Conservation (phyloP, 2,888 invertebrate genomes). For the Punctoribates punctum region DNA sequence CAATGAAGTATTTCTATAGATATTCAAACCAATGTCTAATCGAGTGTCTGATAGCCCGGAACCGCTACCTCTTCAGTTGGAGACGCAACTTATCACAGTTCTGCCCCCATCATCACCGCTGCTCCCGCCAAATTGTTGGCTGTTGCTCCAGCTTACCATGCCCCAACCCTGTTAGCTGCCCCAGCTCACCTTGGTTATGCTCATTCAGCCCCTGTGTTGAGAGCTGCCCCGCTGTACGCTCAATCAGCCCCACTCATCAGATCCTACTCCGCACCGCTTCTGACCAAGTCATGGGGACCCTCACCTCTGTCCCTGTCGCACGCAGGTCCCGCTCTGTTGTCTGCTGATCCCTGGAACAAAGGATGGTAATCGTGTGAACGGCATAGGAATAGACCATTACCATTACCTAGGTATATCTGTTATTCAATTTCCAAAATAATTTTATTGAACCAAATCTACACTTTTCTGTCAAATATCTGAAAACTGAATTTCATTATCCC, state of each 20-base stretch:
- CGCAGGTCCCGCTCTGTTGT: background rate
- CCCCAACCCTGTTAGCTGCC: background rate
- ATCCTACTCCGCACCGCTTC: slow-evolving; percentile 14
- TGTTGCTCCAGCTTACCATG: slow-evolving; percentile 12
- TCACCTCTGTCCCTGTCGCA: background rate
- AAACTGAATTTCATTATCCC: too few relatives aligned
- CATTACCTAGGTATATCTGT: background rate
- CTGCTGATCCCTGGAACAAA: background rate
- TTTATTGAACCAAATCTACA: background rate
- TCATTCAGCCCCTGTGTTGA: background rate
- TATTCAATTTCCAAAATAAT: background rate
- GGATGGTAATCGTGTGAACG: background rate
- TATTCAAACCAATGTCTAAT: background rate
- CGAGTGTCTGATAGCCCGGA: slow-evolving; percentile 6
- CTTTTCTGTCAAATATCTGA: too few relatives aligned
- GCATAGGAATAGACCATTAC: background rate
- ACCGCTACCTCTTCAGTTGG: slow-evolving; percentile 12
- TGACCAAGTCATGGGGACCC: background rate
- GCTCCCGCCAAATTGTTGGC: slow-evolving; percentile 3
- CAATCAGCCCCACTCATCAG: slow-evolving; percentile 10
- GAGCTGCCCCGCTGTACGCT: background rate
- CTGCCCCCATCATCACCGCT: background rate
- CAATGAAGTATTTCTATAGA: slow-evolving; percentile 18
- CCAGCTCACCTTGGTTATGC: background rate
- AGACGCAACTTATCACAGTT: slow-evolving; percentile 12